Base-by-base conservation (phyloP, 2,888 invertebrate species). In the Drosophila mettleri region DNA sequence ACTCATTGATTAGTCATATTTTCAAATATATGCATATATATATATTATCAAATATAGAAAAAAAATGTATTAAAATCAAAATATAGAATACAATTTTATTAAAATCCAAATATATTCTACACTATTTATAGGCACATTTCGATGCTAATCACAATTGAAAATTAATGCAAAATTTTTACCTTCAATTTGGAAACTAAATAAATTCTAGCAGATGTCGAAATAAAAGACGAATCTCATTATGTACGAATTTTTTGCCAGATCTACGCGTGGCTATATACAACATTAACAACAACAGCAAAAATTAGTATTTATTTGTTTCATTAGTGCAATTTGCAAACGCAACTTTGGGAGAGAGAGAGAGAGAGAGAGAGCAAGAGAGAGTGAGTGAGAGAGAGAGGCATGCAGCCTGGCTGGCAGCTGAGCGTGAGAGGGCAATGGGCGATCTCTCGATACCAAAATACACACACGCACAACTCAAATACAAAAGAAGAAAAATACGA, bases 311-410 rank as follows among this genome's bases (percentile, higher is more conserved):
- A 81, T 79, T 76, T 76, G 59, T 71, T 82, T 82, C 53, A 62
- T 59, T 76, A 82, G 82, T 81, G 80, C 80, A 81, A 81, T 82
- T 81, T 80, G 69, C 58, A 80, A 51, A 39, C 43, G 39, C 46
- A 38, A 18, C 48, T 18, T 5, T 34, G 8, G 29, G 20, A 9
- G 51, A 36, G 24, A 16, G 5, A 39, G 27, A 24, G 16, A 29
- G 41, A n/a, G n/a, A 4, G 48, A 38, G 20, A 9, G 43, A 34
- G 10, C 12, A 12, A 22, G 22, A 22, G 31, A 34, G 9, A 36
- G 18, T 5, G 45, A 43, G 18, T 4, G 7, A 22, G 27, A 43
- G 31, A 27, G 49, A 29, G 48, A 18, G 31, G 20, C 16, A 27
- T 18, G 16, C 45, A 7, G 29, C 0, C 16, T 39, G 51, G 9